phyloP scores from a whole-genome alignment of 2,113 vertebrate genomes.

The Paradisaea rubra region DNA sequence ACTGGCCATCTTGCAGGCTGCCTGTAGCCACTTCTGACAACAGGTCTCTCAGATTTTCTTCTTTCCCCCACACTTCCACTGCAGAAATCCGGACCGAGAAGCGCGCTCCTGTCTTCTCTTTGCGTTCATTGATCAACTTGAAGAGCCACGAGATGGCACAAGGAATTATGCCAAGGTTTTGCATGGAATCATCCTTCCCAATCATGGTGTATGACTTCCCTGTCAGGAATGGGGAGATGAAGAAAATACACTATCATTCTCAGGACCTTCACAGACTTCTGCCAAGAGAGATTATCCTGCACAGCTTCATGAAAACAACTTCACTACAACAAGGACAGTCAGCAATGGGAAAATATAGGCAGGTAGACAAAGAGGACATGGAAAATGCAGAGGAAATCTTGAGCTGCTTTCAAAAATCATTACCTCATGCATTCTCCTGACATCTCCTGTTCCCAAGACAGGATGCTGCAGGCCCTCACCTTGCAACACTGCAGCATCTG shows the following conservation, averaged over 20 bases:
- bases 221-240: constrained; percentile 46
- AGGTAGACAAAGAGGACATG: neutral
- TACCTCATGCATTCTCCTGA: neutral
- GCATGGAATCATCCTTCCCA: constrained; percentile 91
- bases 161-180: constrained; percentile 94
- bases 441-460: neutral
- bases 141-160: constrained; percentile 99
- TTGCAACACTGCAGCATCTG: neutral
- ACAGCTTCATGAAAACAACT: neutral
- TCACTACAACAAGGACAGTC: neutral
- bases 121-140: constrained; percentile 93
- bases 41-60: constrained; percentile 94
- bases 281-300: neutral
- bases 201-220: constrained; percentile 99
- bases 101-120: constrained; percentile 94
- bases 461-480: neutral
- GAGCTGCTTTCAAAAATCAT: neutral
- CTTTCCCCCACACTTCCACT: constrained; percentile 96
- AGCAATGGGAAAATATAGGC: neutral
- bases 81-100: constrained; percentile 98
- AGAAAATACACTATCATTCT: neutral
- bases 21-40: constrained; percentile 94
- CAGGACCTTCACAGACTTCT: neutral
- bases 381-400: neutral
- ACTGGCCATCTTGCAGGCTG: constrained; percentile 94